Base-by-base conservation (phyloP, 2,797 vertebrate species). In the Gila robusta region DNA sequence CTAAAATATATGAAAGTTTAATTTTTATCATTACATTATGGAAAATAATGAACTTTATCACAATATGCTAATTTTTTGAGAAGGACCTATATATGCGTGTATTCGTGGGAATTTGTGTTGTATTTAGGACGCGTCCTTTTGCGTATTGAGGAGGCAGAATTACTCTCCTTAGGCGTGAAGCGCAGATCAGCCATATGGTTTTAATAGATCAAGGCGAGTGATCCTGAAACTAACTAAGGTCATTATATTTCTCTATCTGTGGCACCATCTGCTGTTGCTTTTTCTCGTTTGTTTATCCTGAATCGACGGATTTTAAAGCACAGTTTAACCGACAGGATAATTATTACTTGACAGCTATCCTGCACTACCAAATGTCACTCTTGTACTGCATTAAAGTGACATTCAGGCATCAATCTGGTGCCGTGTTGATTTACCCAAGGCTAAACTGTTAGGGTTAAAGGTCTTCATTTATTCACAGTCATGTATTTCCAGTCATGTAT, bases 111-210 rank as follows among this genome's bases (percentile, higher is more conserved):
- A 66, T 32, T 62, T 11, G 39, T 28, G 32, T 41, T 72, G 81
- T 69, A 80, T 87, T 86, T 82, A 66, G 87, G 67, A 71, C 10
- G 26, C 6, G 21, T 73, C 82, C 70, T 59, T 79, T 37, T 23
- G n/a, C 23, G 52, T 37, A 64, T 52, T 19, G 32, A 59, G 71
- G 17, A 26, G 62, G 64, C 54, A n/a, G 70, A 59, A 32, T 64
- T 83, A 49, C 47, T 79, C 69, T 82, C 66, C 5, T 56, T 52
- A 59, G 74, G 78, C 72, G 26, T 73, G 14, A 87, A 84, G 84
- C 84, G 56, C 37, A 67, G 69, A 78, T 87, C 71, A 76, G 77
- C 86, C 86, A 84, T 88, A 84, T 89, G 89, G 84, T 88, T 82
- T 87, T 89, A 84, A 85, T 80, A 84, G 86, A 82, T 81, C 71